Conservation (phyloP, 2,888 invertebrate species). For the Parnassius glacialis region DNA sequence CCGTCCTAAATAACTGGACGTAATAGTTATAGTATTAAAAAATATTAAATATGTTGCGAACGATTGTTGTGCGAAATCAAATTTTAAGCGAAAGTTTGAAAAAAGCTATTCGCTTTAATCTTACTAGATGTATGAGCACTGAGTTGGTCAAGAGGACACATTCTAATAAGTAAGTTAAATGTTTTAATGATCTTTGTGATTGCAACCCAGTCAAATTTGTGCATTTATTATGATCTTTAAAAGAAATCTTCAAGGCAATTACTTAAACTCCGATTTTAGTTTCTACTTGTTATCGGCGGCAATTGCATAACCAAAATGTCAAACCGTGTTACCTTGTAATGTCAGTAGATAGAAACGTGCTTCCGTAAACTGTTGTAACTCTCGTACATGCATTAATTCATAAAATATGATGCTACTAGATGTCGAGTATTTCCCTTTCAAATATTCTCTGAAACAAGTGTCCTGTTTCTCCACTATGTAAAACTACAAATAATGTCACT, state of each 20-base stretch:
- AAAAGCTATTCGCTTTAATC: conserved; percentile 80
- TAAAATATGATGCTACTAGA: background rate
- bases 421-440: no score
- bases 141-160: conserved; percentile 83
- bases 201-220: conserved; percentile 25
- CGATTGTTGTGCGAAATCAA: conserved; percentile 85
- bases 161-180: conserved; percentile 77
- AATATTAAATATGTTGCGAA: conserved; percentile 84
- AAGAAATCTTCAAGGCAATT: conserved; percentile 3
- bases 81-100: conserved; percentile 82
- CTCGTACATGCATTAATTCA: background rate
- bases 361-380: background rate
- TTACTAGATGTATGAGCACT: conserved; percentile 81
- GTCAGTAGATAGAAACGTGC: conserved; percentile 36
- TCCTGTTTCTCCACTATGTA: background rate
- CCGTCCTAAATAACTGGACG: conserved; percentile 70
- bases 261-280: conserved; percentile 11
- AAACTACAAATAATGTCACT: background rate
- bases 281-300: conserved; percentile 36
- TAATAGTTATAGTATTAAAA: conserved; percentile 50
- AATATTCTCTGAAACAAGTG: no score
- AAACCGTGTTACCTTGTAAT: conserved; percentile 56
- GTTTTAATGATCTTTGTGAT: conserved; percentile 9
- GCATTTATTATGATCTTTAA: background rate
- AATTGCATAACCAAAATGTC: conserved; percentile 79